Evolutionary conservation across 2,888 invertebrate species (phyloP), one percentile per base, ranked within the genome.

Genomic region (Cosmia pyralina): DNA sequence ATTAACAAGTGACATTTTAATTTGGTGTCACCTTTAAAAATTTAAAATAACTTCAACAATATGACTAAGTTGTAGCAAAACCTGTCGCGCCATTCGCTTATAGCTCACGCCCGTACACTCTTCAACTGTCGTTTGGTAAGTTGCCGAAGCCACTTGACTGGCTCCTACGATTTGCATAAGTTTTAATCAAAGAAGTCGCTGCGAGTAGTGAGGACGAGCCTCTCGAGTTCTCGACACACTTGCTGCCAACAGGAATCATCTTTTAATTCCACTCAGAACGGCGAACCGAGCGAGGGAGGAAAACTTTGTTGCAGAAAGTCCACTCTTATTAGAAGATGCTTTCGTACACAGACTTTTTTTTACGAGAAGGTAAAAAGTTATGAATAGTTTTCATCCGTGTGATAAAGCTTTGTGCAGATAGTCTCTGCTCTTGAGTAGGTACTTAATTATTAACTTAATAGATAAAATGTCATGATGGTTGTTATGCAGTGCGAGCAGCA

Each of bases 151-250:
- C 90, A 88, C 91, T 92, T 88, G 89, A 91, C 86, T 89, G 86
- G 85, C 85, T 87, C 89, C 88, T 88, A 88, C 86, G 90, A 92
- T 92, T 91, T 92, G 90, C 93, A 92, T 93, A 94, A 94, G 92
- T 94, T 94, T 94, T 93, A 94, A 94, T 94, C 94, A 93, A 93
- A 93, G 92, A 93, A 93, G 90, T 92, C 92, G 74, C 53, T 41
- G 64, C 53, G 70, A 74, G 75, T 64, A 67, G 77, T 75, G 72
- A 59, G 79, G 82, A 83, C 82, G 68, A 65, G 69, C 75, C 84
- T 77, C 88, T 90, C 6, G 6, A 38, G 38, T 4, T 38, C 38
- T 38, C 84, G 85, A 86, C 89, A 87, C 82, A 84, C 83, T 83
- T 79, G 55, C 74, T 71, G 77, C 73, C 59, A 44, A 64, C 72